These are phyloP conservation scores for Rallus limicola DNA, from an alignment of 2,113 vertebrate species.

Conservation along the genomic window DNA sequence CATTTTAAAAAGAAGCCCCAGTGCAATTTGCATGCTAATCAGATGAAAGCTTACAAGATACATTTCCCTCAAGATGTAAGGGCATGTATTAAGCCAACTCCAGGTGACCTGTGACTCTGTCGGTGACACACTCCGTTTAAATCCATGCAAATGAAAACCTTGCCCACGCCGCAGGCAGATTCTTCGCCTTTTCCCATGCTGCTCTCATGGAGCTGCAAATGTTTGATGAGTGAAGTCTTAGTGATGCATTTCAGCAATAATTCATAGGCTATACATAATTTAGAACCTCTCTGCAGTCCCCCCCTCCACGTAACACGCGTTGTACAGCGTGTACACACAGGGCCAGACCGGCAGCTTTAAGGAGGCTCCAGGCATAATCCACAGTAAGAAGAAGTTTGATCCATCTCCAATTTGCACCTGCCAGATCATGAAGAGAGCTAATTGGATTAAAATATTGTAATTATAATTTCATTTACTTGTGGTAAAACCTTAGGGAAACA, in stretches of 20 bases:
- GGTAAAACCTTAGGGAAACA: conserved; percentile 59
- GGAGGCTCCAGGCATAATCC: conserved; percentile 59
- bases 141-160: conserved; percentile 2
- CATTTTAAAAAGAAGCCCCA: background rate
- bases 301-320: background rate
- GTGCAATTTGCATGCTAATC: conserved; percentile 42
- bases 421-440: conserved; percentile 61
- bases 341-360: conserved; percentile 16
- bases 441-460: conserved; percentile 71
- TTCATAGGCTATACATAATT: conserved; percentile 59
- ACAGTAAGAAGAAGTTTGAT: conserved; percentile 41
- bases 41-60: conserved; percentile 12
- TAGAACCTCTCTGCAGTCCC: background rate
- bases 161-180: background rate
- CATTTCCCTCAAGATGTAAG: background rate
- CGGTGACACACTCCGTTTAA: background rate
- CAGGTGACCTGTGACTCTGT: background rate
- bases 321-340: background rate
- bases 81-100: background rate
- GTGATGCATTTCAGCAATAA: conserved; percentile 64
- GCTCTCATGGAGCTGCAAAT: background rate
- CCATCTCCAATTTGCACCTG: conserved; percentile 66
- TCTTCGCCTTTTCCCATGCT: conserved; percentile 16
- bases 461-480: conserved; percentile 56
- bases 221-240: background rate